These are phyloP conservation scores for Aphis gossypii DNA, from an alignment of 1,140 invertebrate genomes.

Conservation along the genomic window DNA sequence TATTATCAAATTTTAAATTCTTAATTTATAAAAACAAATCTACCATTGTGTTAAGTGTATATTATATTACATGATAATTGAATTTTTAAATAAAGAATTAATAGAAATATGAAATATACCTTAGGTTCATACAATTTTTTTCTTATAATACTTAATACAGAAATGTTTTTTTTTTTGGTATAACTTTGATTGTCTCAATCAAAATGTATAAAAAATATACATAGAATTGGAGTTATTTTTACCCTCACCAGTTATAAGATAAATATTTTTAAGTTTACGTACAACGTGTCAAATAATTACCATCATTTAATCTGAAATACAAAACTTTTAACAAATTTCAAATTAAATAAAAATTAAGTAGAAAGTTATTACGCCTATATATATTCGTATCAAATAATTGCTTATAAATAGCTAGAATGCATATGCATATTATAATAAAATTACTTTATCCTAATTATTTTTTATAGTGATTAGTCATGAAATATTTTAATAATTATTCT, in stretches of 20 bases:
- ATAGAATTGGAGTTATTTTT: background rate
- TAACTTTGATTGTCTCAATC: too few species aligned
- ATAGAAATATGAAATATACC: too few species aligned
- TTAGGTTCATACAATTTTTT: too few species aligned
- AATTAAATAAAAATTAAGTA: background rate
- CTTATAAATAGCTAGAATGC: background rate
- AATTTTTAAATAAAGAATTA: too few species aligned
- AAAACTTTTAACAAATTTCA: background rate
- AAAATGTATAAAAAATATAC: too few species aligned
- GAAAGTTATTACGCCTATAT: background rate
- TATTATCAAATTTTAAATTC: background rate
- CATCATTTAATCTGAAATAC: background rate
- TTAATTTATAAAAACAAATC: too few species aligned
- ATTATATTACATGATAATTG: too few species aligned
- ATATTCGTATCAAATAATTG: background rate
- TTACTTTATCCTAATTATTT: background rate
- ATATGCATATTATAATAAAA: background rate
- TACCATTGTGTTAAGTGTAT: too few species aligned
- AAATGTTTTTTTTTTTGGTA: too few species aligned
- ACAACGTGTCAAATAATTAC: background rate
- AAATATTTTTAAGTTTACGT: background rate
- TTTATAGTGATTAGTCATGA: background rate
- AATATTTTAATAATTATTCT: background rate
- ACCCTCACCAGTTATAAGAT: background rate
- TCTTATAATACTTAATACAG: too few species aligned